Evolutionary conservation across 2,113 vertebrate genomes (phyloP), one percentile per base, ranked within the genome.

Genomic region (Actenoides hombroni): DNA sequence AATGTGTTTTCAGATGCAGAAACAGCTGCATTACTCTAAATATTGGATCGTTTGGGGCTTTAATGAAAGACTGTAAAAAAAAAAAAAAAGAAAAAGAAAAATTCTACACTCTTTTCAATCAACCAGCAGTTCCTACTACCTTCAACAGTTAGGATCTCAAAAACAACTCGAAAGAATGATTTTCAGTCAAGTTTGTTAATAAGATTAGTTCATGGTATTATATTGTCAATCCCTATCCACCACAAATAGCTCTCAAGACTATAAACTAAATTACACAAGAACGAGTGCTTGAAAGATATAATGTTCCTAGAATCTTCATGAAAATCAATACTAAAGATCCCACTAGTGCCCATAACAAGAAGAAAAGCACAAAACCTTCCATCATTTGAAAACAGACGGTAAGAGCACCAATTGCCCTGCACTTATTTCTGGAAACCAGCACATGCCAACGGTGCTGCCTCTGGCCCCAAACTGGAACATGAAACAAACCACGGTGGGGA

Each of bases 361-460:
- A 87, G 33, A 93, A 87, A 71, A 84, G 53, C 28, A 92, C 59
- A 57, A 69, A 74, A 59, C 31, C 18, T 26, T 74, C 77, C 29
- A 61, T 65, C 0, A 21, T 65, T 53, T 57, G 39, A 76, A 83
- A 83, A 83, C 40, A 77, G 68, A 83, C 83, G 9, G 7, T 61
- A 77, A 77, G 14, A 19, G 44, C 40, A 53, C 37, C 20, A 20
- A 60, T 39, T 88, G 57, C 26, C 59, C 69, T 13, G 20, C 33
- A 49, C 28, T 64, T 92, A 77, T 73, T 95, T 94, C 79, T 83
- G 86, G 39, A 88, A 95, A 91, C 73, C 10, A 81, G 70, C 80
- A 76, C 61, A n/a, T 3, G 18, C 57, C 67, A 83, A 85, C 67
- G 56, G 49, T 3, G 61, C 35, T 90, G 88, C 71, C 67, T 86